Evolutionary conservation across 2,113 vertebrate species (phyloP).

Genomic region (Empidonax alnorum): DNA sequence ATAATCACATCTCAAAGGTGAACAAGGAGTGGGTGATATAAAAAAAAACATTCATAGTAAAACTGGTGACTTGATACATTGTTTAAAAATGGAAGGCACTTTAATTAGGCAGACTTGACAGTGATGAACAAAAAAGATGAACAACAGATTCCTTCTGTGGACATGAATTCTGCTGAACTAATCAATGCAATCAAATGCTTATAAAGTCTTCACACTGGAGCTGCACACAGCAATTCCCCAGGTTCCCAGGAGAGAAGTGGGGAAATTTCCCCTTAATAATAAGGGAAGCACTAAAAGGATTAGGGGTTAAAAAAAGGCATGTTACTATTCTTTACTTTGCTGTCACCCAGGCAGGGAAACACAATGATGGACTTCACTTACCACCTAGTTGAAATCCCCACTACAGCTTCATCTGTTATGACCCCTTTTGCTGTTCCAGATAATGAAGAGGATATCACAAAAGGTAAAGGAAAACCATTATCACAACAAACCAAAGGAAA

Average conservation of each 20-base stretch:
- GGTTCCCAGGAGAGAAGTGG: neutral
- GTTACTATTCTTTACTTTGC: neutral
- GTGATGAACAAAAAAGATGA: neutral
- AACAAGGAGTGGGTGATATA: neutral
- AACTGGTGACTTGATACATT: neutral
- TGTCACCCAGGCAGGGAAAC: neutral
- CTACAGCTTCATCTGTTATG: neutral
- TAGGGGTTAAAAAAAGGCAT: neutral
- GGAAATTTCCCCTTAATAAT: neutral
- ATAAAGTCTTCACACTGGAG: neutral
- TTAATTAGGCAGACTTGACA: constrained; percentile 17
- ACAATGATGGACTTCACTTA: neutral
- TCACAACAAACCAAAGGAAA: neutral
- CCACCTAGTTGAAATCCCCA: neutral
- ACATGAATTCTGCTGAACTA: neutral
- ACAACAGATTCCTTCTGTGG: neutral
- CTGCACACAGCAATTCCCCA: neutral
- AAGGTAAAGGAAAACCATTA: neutral
- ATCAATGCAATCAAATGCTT: neutral
- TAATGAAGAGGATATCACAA: neutral
- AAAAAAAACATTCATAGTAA: neutral
- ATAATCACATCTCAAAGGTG: neutral
- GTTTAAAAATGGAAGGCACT: neutral
- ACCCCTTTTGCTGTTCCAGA: neutral
- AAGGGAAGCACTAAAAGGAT: neutral